Percentiles rank a stretch among this genome's conserved stretches.
Evolutionary conservation across 2,113 vertebrate genomes (phyloP).

Genomic region (Tachuris rubrigastra): DNA sequence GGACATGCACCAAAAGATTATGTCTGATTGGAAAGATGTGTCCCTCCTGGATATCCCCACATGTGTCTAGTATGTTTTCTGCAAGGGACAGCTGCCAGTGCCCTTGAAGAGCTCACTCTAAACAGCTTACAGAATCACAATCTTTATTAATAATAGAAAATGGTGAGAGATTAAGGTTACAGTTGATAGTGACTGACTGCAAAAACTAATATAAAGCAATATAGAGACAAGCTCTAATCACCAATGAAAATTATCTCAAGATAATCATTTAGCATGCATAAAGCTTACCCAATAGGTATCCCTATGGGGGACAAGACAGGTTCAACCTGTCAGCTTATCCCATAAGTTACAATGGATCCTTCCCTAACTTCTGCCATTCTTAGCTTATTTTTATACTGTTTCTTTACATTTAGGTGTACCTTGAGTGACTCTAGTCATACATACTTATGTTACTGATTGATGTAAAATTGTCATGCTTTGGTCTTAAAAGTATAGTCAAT

Average conservation of each 20-base stretch:
- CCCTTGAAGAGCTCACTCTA: neutral
- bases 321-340: neutral
- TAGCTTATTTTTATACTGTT: neutral
- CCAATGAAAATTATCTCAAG: neutral
- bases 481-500: neutral
- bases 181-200: neutral
- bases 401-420: neutral
- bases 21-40: neutral
- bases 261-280: neutral
- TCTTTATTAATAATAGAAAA: neutral
- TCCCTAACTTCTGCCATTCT: neutral
- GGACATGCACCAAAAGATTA: neutral
- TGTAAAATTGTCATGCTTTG: neutral
- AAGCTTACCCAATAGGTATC: neutral
- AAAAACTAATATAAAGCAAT: neutral
- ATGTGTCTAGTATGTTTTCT: neutral
- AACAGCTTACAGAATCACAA: neutral
- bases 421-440: neutral
- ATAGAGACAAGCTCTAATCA: neutral
- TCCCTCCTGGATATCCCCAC: neutral
- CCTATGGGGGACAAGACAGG: neutral
- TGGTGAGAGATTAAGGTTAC: neutral
- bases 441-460: neutral
- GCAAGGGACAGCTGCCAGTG: neutral
- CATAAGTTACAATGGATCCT: neutral